phyloP scores from a whole-genome alignment of 1,140 invertebrate genomes.

The Drosophila quadrilineata region DNA sequence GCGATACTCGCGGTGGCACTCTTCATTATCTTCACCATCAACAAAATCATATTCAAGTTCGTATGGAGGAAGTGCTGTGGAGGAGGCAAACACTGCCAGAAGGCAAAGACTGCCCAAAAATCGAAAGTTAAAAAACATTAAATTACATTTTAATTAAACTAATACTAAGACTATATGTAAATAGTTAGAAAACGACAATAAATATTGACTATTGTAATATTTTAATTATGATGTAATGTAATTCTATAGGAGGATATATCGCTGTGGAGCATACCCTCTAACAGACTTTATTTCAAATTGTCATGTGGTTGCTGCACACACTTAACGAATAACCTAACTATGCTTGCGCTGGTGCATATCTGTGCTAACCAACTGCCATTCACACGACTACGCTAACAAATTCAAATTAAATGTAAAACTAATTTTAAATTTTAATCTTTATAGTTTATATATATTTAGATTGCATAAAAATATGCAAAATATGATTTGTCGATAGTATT shows the following conservation, averaged over 20 bases:
- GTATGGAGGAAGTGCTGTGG: slow-evolving; percentile 44
- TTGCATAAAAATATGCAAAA: too few relatives aligned
- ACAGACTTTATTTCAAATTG: too few relatives aligned
- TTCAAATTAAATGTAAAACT: neutral
- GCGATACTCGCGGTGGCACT: slow-evolving; percentile 26
- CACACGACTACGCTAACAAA: too few relatives aligned
- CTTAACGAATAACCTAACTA: too few relatives aligned
- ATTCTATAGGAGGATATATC: too few relatives aligned
- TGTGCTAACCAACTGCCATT: too few relatives aligned
- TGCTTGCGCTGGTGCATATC: too few relatives aligned
- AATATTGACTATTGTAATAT: slow-evolving; percentile 1
- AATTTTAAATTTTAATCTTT: neutral
- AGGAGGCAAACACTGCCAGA: slow-evolving; percentile 18
- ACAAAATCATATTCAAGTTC: slow-evolving; percentile 44
- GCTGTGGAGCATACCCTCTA: too few relatives aligned
- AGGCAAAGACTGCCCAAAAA: slow-evolving; percentile 35
- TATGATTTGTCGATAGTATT: too few relatives aligned
- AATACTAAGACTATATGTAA: slow-evolving; percentile 1
- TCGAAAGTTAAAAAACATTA: slow-evolving; percentile 63
- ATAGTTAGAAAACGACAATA: slow-evolving; percentile 2
- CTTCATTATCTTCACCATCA: slow-evolving; percentile 32
- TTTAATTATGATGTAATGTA: too few relatives aligned
- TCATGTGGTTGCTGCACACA: too few relatives aligned
- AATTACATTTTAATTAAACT: neutral
- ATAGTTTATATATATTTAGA: too few relatives aligned